These are phyloP conservation scores for Xiphydria camelus DNA, from an alignment of 2,888 invertebrate species.

Conservation along the genomic window DNA sequence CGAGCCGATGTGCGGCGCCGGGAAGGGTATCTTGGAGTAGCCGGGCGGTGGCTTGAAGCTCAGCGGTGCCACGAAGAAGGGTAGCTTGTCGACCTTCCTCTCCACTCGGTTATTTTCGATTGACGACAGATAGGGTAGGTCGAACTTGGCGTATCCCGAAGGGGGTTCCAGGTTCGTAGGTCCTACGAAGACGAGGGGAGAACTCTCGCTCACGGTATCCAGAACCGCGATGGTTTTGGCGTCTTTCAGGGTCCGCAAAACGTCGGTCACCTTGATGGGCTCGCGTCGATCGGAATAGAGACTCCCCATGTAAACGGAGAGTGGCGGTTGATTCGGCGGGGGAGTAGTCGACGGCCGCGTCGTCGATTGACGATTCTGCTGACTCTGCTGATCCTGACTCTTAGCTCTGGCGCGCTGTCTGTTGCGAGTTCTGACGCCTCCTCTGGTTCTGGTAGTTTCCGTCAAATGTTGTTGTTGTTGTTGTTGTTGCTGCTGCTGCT, in stretches of 20 bases:
- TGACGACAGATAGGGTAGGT: conserved; percentile 79
- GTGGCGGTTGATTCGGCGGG: conserved; percentile 78
- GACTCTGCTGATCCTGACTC: background rate
- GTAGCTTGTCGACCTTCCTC: conserved; percentile 72
- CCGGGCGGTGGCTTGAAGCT: conserved; percentile 84
- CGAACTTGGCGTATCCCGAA: conserved; percentile 76
- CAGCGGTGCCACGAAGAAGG: conserved; percentile 84
- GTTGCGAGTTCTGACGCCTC: background rate
- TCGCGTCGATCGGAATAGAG: conserved; percentile 58
- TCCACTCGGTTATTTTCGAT: conserved; percentile 70
- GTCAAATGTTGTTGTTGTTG: conserved; percentile 40
- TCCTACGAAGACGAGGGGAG: conserved; percentile 81
- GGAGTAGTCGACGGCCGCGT: conserved; percentile 21
- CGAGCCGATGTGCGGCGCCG: conserved; percentile 84
- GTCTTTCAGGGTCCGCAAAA: conserved; percentile 69
- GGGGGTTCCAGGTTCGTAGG: conserved; percentile 75
- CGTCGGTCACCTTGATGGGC: conserved; percentile 69
- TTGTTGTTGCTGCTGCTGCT: conserved; percentile 36
- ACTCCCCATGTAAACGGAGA: conserved; percentile 75
- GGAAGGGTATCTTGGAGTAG: conserved; percentile 83
- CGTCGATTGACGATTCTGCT: background rate
- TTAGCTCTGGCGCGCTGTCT: background rate
- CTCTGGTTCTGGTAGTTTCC: conserved; percentile 22
- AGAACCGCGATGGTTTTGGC: conserved; percentile 77
- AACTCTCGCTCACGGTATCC: conserved; percentile 70